Conservation (phyloP, 2,888 invertebrate genomes). For the Automeris io region DNA sequence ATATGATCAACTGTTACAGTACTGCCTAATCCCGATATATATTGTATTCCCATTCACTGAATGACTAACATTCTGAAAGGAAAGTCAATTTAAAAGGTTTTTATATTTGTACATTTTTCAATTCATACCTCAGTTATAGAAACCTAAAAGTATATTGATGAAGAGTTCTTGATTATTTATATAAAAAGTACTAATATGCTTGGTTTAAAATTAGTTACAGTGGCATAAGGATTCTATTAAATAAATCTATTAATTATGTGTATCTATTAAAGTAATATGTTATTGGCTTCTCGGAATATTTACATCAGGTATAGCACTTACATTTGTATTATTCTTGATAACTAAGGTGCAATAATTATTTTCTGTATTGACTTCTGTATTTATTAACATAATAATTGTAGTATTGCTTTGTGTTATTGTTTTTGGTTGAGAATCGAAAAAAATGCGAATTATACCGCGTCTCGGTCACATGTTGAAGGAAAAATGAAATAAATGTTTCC, state of each 20-base stretch:
- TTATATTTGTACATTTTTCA: too few relatives aligned
- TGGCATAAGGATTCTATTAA: slow-evolving; percentile 5
- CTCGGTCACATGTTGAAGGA: too few relatives aligned
- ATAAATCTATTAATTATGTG: slow-evolving; percentile 5
- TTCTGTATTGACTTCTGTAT: not conserved
- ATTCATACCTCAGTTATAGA: too few relatives aligned
- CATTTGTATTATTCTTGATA: not conserved
- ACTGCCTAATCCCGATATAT: not conserved
- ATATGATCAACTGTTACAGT: not conserved
- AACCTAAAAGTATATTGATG: too few relatives aligned
- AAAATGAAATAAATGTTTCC: too few relatives aligned
- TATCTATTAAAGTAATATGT: slow-evolving; percentile 6
- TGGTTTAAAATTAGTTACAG: not conserved
- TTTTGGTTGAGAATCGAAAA: too few relatives aligned
- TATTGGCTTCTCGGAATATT: slow-evolving; percentile 9
- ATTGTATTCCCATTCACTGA: not conserved
- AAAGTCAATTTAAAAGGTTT: too few relatives aligned
- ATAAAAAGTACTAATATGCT: not conserved
- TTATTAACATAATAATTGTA: not conserved
- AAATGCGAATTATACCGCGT: too few relatives aligned
- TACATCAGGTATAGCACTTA: slow-evolving; percentile 8
- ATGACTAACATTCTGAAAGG: not conserved
- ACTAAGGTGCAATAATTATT: not conserved
- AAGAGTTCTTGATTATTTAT: slow-evolving; percentile 3
- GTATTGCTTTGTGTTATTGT: too few relatives aligned